A percentile compares a stretch with the other conserved stretches of the same genome.
These are phyloP conservation scores for Panorpa germanica DNA, from an alignment of 2,888 invertebrate species.

Conservation along the genomic window DNA sequence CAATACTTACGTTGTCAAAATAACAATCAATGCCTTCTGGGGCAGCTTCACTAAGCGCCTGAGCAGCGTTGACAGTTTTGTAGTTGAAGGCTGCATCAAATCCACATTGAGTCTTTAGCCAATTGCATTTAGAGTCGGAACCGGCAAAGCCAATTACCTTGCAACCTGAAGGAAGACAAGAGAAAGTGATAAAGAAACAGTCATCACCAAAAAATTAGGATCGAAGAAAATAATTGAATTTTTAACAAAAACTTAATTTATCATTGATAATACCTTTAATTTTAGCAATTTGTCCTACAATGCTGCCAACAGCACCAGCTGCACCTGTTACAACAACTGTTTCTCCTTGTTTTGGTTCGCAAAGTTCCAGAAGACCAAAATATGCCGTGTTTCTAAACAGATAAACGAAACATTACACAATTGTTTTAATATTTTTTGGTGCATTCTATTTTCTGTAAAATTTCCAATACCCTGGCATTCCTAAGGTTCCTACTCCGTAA, in stretches of 20 bases:
- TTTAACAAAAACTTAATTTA: no score
- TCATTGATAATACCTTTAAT: no score
- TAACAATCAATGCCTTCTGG: constrained; percentile 58
- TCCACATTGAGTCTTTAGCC: constrained; percentile 40
- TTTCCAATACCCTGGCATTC: constrained; percentile 47
- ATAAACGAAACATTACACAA: constrained; percentile 4
- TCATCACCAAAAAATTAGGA: no score
- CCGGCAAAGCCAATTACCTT: constrained; percentile 56
- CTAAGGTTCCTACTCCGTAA: constrained; percentile 39
- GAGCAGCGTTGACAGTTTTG: constrained; percentile 34
- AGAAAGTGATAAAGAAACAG: no score
- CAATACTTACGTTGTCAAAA: constrained; percentile 51
- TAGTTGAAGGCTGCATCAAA: constrained; percentile 56
- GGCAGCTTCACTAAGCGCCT: constrained; percentile 36
- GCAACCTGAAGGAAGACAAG: no score
- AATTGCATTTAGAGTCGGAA: constrained; percentile 46
- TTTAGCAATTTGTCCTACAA: constrained; percentile 65
- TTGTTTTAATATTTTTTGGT: constrained; percentile 1
- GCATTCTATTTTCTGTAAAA: constrained; percentile 2
- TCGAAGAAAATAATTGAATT: no score
- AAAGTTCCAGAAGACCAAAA: constrained; percentile 52
- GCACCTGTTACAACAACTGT: constrained; percentile 54
- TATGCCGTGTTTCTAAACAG: constrained; percentile 49
- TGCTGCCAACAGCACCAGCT: constrained; percentile 59
- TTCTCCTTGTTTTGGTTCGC: constrained; percentile 50